Evolutionary conservation across 2,797 vertebrate genomes (phyloP), one percentile per base, ranked within the genome.

Genomic region (Acestrorhynchus altus): DNA sequence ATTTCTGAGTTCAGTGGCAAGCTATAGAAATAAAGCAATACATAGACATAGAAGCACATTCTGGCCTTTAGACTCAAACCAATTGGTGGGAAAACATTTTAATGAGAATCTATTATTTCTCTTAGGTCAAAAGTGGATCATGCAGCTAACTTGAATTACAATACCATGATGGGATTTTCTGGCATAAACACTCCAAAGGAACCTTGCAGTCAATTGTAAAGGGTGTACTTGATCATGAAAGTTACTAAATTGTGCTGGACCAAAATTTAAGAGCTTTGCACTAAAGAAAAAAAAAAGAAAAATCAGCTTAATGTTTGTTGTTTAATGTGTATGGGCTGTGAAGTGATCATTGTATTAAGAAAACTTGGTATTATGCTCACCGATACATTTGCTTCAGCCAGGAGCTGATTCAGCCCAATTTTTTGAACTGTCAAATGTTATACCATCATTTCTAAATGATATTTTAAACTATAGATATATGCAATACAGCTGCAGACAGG

Each of bases 401-500:
- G 12, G 13, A 24, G 42, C 10, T 26, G 7, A 28, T 47, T 67
- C n/a, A 31, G 42, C 44, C 16, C 16, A 8, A 28, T 49, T 42
- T 47, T 22, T 16, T 12, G 42, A 44, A 47, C 40, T 57, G 54
- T 42, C 31, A 31, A 1, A 44, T 22, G 39, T 57, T 31, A 16
- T 31, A 60, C 5, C 64, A 26, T 46, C 10, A 4, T 59, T 52
- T 78, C 35, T 2, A 16, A 40, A 68, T 67, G 15, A 67, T 40
- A 40, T 57, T 20, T 72, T 60, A 13, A 42, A 66, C 22, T 52
- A 13, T 26, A 60, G 9, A 67, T 35, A 56, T 39, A 65, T 70
- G 77, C 28, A 39, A 26, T 56, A 24, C 67, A 79, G 56, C 15
- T 31, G 56, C 61, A 74, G 73, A 81, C 76, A 81, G 44, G 70